phyloP scores from a whole-genome alignment of 30 jellyfish, hydroid and myxozoan genomes.

The Aurelia sp. region DNA sequence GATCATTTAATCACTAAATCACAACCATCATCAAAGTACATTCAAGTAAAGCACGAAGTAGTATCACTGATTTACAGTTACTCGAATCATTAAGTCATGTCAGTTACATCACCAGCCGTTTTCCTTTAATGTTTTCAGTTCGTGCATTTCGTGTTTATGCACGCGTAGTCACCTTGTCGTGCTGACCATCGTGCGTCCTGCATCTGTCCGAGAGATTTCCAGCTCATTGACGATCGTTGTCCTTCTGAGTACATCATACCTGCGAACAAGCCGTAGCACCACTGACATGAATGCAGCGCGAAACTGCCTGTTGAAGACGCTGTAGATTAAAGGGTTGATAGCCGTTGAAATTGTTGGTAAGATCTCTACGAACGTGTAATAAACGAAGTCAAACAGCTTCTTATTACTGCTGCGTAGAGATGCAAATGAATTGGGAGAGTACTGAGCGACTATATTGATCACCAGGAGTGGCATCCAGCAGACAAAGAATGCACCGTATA shows the following conservation, averaged over 20 bases:
- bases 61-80: too few species aligned
- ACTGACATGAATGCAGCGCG: constrained; percentile 72
- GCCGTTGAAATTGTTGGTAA: constrained; percentile 82
- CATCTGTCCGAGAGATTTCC: constrained; percentile 37
- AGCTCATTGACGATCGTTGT: constrained; percentile 31
- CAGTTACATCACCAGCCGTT: too few species aligned
- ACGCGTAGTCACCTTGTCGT: too few species aligned
- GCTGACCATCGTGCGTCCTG: neutral
- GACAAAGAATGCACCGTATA: constrained; percentile 83
- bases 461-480: constrained; percentile 92
- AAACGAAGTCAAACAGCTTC: constrained; percentile 45
- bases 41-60: too few species aligned
- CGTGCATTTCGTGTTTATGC: too few species aligned
- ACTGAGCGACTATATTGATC: constrained; percentile 55
- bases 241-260: constrained; percentile 40
- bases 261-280: constrained; percentile 46
- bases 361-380: constrained; percentile 68
- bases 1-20: too few species aligned
- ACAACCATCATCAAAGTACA: too few species aligned
- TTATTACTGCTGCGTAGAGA: constrained; percentile 23
- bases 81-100: too few species aligned
- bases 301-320: constrained; percentile 74
- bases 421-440: constrained; percentile 13
- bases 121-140: too few species aligned
- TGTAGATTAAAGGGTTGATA: constrained; percentile 85